These are phyloP conservation scores for Drosophila chauvacae DNA, from an alignment of 1,140 invertebrate species.

Conservation along the genomic window DNA sequence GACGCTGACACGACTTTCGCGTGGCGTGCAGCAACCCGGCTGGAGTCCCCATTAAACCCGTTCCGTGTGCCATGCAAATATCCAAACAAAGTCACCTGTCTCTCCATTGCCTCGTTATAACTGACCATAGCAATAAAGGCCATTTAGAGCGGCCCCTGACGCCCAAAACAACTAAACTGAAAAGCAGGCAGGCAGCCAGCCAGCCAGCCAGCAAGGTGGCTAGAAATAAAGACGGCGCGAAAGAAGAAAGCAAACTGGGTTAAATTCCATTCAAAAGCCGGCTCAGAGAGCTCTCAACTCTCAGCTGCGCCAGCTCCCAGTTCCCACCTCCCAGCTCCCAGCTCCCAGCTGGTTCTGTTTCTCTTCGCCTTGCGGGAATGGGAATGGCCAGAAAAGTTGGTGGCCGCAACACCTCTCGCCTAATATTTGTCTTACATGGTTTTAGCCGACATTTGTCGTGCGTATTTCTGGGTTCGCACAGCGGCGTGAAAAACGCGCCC, in stretches of 20 bases:
- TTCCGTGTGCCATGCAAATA: slow-evolving; percentile 38
- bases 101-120: slow-evolving; percentile 59
- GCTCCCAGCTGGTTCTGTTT: slow-evolving; percentile 45
- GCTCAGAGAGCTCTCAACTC: slow-evolving; percentile 26
- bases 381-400: slow-evolving; percentile 43
- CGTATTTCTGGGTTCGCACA: slow-evolving; percentile 49
- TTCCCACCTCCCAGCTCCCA: not conserved
- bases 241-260: slow-evolving; percentile 79
- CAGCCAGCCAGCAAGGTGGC: slow-evolving; percentile 42
- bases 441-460: slow-evolving; percentile 63
- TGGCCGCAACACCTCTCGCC: slow-evolving; percentile 48
- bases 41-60: slow-evolving; percentile 38
- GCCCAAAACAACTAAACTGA: slow-evolving; percentile 50
- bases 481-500: slow-evolving; percentile 49
- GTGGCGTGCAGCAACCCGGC: slow-evolving; percentile 7
- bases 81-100: slow-evolving; percentile 55
- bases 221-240: slow-evolving; percentile 49
- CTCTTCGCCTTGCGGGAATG: slow-evolving; percentile 24
- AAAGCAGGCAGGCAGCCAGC: slow-evolving; percentile 33
- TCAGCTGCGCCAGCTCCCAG: slow-evolving; percentile 3
- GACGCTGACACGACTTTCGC: not conserved
- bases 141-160: slow-evolving; percentile 49
- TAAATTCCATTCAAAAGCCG: slow-evolving; percentile 78
- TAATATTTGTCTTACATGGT: slow-evolving; percentile 62
- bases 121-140: slow-evolving; percentile 70